phyloP scores from a whole-genome alignment of 1,140 invertebrate species.

The Popillia japonica region DNA sequence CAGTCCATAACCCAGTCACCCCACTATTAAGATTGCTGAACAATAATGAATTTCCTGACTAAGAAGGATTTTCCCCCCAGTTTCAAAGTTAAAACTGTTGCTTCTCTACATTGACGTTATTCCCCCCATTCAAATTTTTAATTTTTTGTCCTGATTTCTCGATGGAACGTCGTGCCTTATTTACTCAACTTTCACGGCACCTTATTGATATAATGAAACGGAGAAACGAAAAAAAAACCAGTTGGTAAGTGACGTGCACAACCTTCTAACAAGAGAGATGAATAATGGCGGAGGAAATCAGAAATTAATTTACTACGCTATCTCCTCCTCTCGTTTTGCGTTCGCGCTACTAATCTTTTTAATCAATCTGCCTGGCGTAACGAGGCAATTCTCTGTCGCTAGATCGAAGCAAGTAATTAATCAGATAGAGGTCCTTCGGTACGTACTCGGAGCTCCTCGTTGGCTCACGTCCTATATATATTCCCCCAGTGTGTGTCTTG shows the following conservation, averaged over 20 bases:
- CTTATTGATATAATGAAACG: too few species aligned
- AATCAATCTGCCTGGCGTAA: slow-evolving; percentile 19
- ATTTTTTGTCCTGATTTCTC: too few species aligned
- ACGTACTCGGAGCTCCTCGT: not conserved
- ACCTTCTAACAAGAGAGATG: not conserved
- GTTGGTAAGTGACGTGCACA: not conserved
- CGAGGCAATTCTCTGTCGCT: not conserved
- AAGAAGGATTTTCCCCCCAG: too few species aligned
- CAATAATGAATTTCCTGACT: too few species aligned
- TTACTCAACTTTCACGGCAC: too few species aligned
- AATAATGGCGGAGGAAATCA: slow-evolving; percentile 25
- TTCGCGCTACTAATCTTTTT: slow-evolving; percentile 23
- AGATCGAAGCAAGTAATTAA: slow-evolving; percentile 22
- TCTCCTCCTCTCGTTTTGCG: slow-evolving; percentile 1
- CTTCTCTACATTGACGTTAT: too few species aligned
- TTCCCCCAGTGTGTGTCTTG: not conserved
- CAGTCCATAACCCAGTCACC: too few species aligned
- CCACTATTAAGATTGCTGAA: too few species aligned
- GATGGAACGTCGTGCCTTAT: too few species aligned
- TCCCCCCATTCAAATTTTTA: too few species aligned
- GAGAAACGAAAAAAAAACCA: too few species aligned
- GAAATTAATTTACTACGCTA: slow-evolving; percentile 31
- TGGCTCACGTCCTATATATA: not conserved
- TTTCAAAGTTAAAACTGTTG: too few species aligned
- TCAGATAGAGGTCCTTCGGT: slow-evolving; percentile 24